Evolutionary conservation across 2,888 invertebrate species (phyloP).

Genomic region (Acholoe squamosa): DNA sequence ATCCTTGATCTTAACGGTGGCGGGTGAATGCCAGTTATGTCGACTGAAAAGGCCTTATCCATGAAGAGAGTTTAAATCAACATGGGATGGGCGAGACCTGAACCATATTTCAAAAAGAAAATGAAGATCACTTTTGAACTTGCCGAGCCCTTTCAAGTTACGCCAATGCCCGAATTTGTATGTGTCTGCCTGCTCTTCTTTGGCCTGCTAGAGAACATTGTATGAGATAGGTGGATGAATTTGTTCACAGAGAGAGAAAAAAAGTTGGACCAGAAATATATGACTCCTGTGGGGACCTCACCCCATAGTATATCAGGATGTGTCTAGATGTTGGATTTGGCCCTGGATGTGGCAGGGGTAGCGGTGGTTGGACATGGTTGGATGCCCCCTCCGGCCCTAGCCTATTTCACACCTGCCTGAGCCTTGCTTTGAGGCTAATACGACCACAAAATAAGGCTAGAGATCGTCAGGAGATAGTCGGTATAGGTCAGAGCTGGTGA

Average conservation of each 20-base stretch:
- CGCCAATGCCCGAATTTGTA: too few species aligned
- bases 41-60: constrained; percentile 11
- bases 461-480: not conserved
- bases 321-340: too few species aligned
- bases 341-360: not conserved
- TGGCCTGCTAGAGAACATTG: too few species aligned
- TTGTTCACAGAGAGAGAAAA: too few species aligned
- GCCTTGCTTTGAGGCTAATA: not conserved
- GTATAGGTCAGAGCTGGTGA: not conserved
- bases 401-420: constrained; percentile 45
- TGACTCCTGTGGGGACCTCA: too few species aligned
- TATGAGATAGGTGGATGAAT: too few species aligned
- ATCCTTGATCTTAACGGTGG: constrained; percentile 17
- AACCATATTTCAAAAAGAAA: not conserved
- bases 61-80: constrained; percentile 7
- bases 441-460: not conserved
- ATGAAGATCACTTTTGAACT: too few species aligned
- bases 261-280: too few species aligned
- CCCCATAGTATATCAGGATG: too few species aligned
- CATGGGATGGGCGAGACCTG: not conserved
- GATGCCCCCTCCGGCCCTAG: not conserved
- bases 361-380: constrained; percentile 13
- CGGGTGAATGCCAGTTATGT: not conserved
- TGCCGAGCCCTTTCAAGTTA: too few species aligned
- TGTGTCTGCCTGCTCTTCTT: too few species aligned